Conservation (phyloP, 2,888 invertebrate genomes). For the Hermaeophaga mercurialis region DNA sequence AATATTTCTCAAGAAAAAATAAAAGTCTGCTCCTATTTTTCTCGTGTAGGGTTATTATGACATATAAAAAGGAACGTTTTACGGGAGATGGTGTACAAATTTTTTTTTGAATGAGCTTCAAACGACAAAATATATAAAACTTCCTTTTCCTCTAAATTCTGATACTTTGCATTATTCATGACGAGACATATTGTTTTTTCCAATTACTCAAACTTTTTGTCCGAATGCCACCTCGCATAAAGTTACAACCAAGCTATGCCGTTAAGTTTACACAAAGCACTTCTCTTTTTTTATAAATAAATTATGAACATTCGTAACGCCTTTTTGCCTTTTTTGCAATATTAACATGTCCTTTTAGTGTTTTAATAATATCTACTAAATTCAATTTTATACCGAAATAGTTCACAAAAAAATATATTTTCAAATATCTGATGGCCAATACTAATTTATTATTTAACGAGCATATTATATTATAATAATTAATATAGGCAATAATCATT, state of each 20-base stretch:
- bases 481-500: too few species aligned
- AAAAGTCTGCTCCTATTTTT: slow-evolving; percentile 5
- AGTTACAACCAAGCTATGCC: slow-evolving; percentile 13
- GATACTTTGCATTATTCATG: slow-evolving; percentile 19
- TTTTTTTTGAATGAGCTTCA: slow-evolving; percentile 16
- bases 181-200: slow-evolving; percentile 24
- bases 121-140: slow-evolving; percentile 21
- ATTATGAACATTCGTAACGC: slow-evolving; percentile 21
- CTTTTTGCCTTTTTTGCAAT: slow-evolving; percentile 3
- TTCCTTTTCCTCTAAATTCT: slow-evolving; percentile 16
- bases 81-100: background rate
- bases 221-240: slow-evolving; percentile 21
- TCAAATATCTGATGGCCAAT: too few species aligned
- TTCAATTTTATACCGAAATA: too few species aligned
- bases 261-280: slow-evolving; percentile 19
- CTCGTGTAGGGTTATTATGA: slow-evolving; percentile 1
- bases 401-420: too few species aligned
- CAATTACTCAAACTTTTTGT: slow-evolving; percentile 25
- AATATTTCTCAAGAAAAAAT: background rate
- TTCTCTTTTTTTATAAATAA: slow-evolving; percentile 17
- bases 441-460: too few species aligned
- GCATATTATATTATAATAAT: too few species aligned
- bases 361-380: too few species aligned
- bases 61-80: slow-evolving; percentile 1
- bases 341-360: slow-evolving; percentile 2